Base-by-base conservation (phyloP, 2,888 invertebrate species). In the Hoplodrina ambigua region DNA sequence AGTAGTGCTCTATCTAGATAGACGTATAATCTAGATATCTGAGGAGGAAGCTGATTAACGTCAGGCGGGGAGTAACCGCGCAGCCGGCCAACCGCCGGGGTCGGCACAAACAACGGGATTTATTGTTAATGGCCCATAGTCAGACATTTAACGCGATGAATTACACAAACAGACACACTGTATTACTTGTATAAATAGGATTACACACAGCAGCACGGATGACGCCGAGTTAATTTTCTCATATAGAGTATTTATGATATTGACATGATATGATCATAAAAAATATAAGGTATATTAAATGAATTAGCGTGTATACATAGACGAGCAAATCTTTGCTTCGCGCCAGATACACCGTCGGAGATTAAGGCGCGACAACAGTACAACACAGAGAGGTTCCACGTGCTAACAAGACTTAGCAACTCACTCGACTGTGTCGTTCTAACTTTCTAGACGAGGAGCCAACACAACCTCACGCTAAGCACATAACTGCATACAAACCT, bases 11-110 rank as follows among this genome's bases (percentile, higher is more conserved):
- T 87, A 88, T 86, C 87, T 85, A 90, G 87, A 85, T 83, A 82
- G 87, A 88, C 84, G 87, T 90, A 88, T 87, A 89, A 90, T 91
- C 90, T 91, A 91, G 92, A 92, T 89, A 89, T 87, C 85, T 87
- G 71, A 87, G 87, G 86, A 90, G 88, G 90, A 92, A 91, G 90
- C 93, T 95, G 94, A 95, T 94, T 94, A 94, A 92, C 91, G 92
- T 93, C 90, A 90, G 90, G 78, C 86, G 86, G 87, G 88, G 64
- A 68, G 59, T 41, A 88, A 86, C 87, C 83, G 82, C 85, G 61
- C 57, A 33, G 19, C 62, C 60, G 53, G 76, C 74, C 60, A 77
- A 66, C 52, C 69, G 70, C 78, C 78, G 75, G 77, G 80, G 78
- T 79, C 87, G 85, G 88, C 87, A 88, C 91, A 92, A 94, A 93